Evolutionary conservation across 2,797 vertebrate species (phyloP), one percentile per base, ranked within the genome.

Genomic region (Diglossa cyanea): DNA sequence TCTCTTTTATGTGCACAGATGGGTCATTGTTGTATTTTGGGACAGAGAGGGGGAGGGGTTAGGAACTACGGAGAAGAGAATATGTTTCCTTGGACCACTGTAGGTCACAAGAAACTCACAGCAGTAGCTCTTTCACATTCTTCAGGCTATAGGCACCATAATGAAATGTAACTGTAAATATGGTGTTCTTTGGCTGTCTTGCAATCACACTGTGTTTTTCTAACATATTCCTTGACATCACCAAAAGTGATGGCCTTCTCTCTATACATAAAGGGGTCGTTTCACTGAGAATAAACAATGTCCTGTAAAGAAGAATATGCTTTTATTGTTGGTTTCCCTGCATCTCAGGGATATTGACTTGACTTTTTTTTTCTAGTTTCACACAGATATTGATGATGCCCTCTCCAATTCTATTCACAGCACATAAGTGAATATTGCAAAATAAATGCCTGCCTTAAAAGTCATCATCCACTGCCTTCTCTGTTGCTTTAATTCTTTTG

Each of bases 1-100:
- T 84, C 54, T 76, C 90, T 96, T 91, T 82, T 85, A 78, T 93
- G 86, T 76, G 68, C 94, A 98, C 96, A 98, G 93, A 98, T 91
- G 92, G 81, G 55, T 68, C 95, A 94, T 95, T 97, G 95, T 97
- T 97, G 76, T 96, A 82, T 90, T 94, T 91, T 75, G 76, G 80
- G 92, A 89, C 96, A 94, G 88, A 86, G 57, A 42, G 83, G 91
- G 74, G 81, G 90, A 82, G 75, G 90, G 86, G 75, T 61, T 85
- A 57, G 71, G 54, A 66, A 40, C 71, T 86, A 24, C 13, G 26
- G 85, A 79, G 53, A 80, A 67, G 44, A 88, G 45, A 94, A 58
- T 88, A 60, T 65, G 57, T 92, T 97, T 95, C 81, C 88, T 86
- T 61, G 86, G 77, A 53, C 60, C 68, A 68, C 60, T 71, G 31